Base-by-base conservation (phyloP, 2,797 vertebrate species). In the Lacerta viridis region DNA sequence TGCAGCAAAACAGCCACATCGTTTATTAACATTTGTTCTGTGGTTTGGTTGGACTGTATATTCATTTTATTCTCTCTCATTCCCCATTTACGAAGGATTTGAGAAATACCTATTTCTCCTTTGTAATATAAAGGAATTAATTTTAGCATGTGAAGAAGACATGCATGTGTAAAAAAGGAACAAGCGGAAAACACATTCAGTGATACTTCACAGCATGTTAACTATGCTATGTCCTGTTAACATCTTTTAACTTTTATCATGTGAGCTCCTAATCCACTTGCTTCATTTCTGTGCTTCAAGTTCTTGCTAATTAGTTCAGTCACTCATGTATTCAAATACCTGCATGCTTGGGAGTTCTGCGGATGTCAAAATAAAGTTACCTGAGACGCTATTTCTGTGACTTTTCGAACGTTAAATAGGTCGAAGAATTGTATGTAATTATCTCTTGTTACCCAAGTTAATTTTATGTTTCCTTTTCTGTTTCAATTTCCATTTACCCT, bases 191-290 rank as follows among this genome's bases (percentile, higher is more conserved):
- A 66, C 0, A 0, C 41, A 89, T 89, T 39, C 69, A 88, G 36
- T 75, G 74, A 82, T 0, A 1, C 11, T 92, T 39, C 87, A 82
- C 75, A 80, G 68, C 77, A 66, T 50, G 69, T 91, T 89, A 91
- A 79, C 74, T 36, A 69, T 50, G 59, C 55, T 72, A 66, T 85
- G 74, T 61, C 88, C 89, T 92, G 88, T 94, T 91, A 92, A 84
- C 75, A 87, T 55, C 59, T 82, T 82, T 82, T 76, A 61, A 79
- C 85, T 89, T 81, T 88, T 1, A 0, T 90, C 88, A 88, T 69
- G 25, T 91, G 82, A 90, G 87, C 87, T 89, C 93, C 92, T 92
- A 92, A 91, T n/a, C 46, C 84, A 27, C 82, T 91, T 90, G 78
- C 46, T 92, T 93, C 91, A 79, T 84, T 94, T 94, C 87, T 81